Evolutionary conservation across 1,140 invertebrate genomes (phyloP).

Genomic region (Penaeus chinensis): DNA sequence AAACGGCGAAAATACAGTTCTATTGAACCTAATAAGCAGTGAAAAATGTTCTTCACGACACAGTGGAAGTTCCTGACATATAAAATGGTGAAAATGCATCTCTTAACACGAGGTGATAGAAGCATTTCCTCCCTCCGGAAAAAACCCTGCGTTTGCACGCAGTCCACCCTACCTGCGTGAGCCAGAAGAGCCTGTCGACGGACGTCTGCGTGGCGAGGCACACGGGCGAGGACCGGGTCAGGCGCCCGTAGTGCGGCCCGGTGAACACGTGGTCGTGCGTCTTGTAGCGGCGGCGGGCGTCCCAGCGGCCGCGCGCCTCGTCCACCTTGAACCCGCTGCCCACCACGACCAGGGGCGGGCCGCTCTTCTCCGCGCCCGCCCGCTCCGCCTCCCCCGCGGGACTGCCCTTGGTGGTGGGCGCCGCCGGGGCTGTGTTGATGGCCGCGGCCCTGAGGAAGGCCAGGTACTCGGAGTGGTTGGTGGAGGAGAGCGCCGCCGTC

Average conservation of each 20-base stretch:
- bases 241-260: constrained; percentile 67
- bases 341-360: constrained; percentile 9
- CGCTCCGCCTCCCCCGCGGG: background rate
- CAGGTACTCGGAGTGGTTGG: constrained; percentile 56
- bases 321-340: constrained; percentile 69
- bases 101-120: too few species aligned
- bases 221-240: constrained; percentile 70
- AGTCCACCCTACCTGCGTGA: constrained; percentile 70
- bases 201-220: constrained; percentile 87
- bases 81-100: too few species aligned
- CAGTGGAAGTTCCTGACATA: too few species aligned
- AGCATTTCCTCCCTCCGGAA: too few species aligned
- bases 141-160: too few species aligned
- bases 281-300: constrained; percentile 76
- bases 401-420: background rate
- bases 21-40: too few species aligned
- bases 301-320: constrained; percentile 79
- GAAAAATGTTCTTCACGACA: too few species aligned
- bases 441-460: constrained; percentile 49
- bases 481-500: constrained; percentile 41
- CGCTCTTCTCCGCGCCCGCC: background rate
- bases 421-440: constrained; percentile 27
- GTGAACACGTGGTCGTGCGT: constrained; percentile 80
- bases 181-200: constrained; percentile 80
- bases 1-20: too few species aligned